Evolutionary conservation across 2,113 vertebrate genomes (phyloP), one percentile per base, ranked within the genome.

Genomic region (Oncorhynchus nerka): DNA sequence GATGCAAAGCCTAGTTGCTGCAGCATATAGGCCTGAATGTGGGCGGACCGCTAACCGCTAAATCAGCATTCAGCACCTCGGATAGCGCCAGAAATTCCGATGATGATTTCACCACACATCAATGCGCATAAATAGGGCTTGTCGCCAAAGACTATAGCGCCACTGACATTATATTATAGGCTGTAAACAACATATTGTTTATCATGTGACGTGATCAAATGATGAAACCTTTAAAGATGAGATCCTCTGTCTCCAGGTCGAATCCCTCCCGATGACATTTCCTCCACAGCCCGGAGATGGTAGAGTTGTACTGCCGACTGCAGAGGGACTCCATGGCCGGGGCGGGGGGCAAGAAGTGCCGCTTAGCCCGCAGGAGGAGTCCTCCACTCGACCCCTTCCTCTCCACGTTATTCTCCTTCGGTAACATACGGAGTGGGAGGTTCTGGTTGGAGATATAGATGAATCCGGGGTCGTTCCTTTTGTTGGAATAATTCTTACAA

Each of bases 281-380:
- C 74, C 93, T 94, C 96, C 96, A 96, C 75, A 97, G 94, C 45
- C 96, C 96, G 75, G 95, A 95, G 45, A 95, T 90, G 74, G 95
- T 96, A 75, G 96, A 96, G 91, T 97, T 97, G 89, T 94, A 96
- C 79, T 93, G 94, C 87, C 95, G 95, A 90, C 92, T 94, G 92
- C 96, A 96, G 83, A 94, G 94, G 39, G 95, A 95, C 87, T 96
- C 96, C 92, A 95, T 91, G 71, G 91, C 94, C 49, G 93, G 87
- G 57, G 93, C 92, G 70, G 87, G 88, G 69, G 91, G 90, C 80
- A 89, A 83, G 77, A 93, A 87, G 79, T 93, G 93, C 83, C 92
- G 90, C 79, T 89, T 92, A 59, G 87, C 84, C 79, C 93, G 85
- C 79, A 91, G 85, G 76, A 89, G 80, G 55, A 78, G 78, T 7